Evolutionary conservation across 2,113 vertebrate species (phyloP).

Genomic region (Myrmecophaga tridactyla): DNA sequence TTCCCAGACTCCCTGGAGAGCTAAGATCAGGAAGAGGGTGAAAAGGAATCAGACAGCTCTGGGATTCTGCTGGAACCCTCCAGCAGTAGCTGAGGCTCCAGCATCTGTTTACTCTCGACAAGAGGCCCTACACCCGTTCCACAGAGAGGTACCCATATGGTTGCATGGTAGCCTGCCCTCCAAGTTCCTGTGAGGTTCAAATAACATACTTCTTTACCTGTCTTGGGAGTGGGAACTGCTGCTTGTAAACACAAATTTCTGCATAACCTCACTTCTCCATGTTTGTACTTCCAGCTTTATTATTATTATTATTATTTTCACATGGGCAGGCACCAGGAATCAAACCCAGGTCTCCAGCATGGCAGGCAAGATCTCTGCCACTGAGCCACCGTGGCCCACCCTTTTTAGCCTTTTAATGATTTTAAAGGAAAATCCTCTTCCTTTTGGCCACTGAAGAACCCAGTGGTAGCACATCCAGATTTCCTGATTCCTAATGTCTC

Average conservation of each 20-base stretch:
- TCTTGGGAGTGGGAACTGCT: not conserved
- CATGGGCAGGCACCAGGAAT: too few relatives aligned
- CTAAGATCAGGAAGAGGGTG: not conserved
- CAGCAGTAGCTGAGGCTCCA: not conserved
- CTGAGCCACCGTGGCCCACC: too few relatives aligned
- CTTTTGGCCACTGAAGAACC: not conserved
- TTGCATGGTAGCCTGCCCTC: not conserved
- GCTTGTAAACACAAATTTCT: not conserved
- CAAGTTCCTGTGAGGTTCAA: not conserved
- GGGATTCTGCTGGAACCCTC: not conserved
- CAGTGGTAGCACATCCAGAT: not conserved
- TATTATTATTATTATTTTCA: too few relatives aligned
- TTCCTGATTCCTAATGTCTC: not conserved
- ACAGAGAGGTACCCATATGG: not conserved
- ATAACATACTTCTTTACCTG: not conserved
- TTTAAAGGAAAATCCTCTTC: not conserved
- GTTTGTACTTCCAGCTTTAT: not conserved
- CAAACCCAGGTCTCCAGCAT: too few relatives aligned
- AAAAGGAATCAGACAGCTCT: not conserved
- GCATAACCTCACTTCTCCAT: not conserved
- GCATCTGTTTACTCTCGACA: not conserved
- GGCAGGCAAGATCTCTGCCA: too few relatives aligned
- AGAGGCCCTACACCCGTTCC: not conserved
- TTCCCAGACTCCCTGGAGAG: not conserved
- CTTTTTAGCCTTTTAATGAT: not conserved